These are phyloP conservation scores for Yponomeuta cagnagella DNA, from an alignment of 2,888 invertebrate species.

Conservation along the genomic window DNA sequence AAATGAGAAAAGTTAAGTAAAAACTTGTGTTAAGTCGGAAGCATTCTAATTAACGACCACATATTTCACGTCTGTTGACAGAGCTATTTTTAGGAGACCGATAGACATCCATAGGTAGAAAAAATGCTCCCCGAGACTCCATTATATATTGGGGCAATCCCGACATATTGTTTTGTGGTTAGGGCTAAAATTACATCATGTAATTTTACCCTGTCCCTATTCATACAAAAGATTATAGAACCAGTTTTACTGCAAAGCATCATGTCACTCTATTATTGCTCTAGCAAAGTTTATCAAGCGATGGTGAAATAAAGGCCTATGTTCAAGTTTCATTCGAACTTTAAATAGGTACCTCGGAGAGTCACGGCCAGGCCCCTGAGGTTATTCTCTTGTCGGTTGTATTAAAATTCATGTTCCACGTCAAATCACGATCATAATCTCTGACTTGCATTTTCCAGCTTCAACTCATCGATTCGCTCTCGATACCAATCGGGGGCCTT, in stretches of 20 bases:
- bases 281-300: not conserved
- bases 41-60: constrained; percentile 5
- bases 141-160: not conserved
- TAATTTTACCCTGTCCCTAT: not conserved
- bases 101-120: not conserved
- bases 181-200: not conserved
- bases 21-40: constrained; percentile 5
- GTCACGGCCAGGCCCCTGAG: not conserved
- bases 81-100: constrained; percentile 7
- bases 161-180: not conserved
- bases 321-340: not conserved
- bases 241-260: not conserved
- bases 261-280: not conserved
- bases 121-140: not conserved
- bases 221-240: not conserved
- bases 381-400: too few relatives aligned
- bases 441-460: constrained; percentile 29
- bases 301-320: not conserved
- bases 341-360: not conserved
- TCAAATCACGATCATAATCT: constrained; percentile 30
- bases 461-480: constrained; percentile 33
- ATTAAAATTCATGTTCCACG: constrained; percentile 19
- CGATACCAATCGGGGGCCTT: constrained; percentile 29
- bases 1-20: constrained; percentile 3
- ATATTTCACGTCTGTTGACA: constrained; percentile 5